phyloP scores from a whole-genome alignment of 2,888 invertebrate species.

The Xylota sylvarum region DNA sequence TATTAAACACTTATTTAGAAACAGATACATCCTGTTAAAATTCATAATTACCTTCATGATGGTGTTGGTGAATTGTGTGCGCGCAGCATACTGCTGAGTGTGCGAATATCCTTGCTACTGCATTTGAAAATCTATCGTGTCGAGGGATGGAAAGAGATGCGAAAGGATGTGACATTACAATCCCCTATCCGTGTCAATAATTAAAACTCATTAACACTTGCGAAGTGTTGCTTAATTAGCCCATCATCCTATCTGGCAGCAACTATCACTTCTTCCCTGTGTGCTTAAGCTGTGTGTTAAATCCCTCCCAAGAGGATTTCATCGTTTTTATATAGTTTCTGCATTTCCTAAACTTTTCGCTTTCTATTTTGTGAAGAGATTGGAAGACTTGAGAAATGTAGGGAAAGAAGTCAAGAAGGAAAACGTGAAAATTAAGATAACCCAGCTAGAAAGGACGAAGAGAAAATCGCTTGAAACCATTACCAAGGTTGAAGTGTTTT shows the following conservation, averaged over 20 bases:
- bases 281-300: conserved; percentile 17
- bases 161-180: conserved; percentile 18
- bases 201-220: conserved; percentile 75
- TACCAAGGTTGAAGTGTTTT: background rate
- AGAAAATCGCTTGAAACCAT: background rate
- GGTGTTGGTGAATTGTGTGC: background rate
- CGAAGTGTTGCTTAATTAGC: conserved; percentile 66
- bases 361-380: background rate
- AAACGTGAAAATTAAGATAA: background rate
- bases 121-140: conserved; percentile 3
- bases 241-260: conserved; percentile 48
- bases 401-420: background rate
- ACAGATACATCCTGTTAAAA: conserved; percentile 13
- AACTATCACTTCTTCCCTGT: conserved; percentile 3
- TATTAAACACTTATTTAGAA: conserved; percentile 19
- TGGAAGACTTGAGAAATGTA: background rate
- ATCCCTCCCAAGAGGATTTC: conserved; percentile 3
- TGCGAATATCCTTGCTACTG: background rate
- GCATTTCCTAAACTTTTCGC: background rate
- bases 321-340: background rate
- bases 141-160: background rate
- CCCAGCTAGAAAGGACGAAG: background rate
- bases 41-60: conserved; percentile 29
- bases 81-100: background rate
- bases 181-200: conserved; percentile 70